Base-by-base conservation (phyloP, 2,113 vertebrate species). In the Grantiella picta region DNA sequence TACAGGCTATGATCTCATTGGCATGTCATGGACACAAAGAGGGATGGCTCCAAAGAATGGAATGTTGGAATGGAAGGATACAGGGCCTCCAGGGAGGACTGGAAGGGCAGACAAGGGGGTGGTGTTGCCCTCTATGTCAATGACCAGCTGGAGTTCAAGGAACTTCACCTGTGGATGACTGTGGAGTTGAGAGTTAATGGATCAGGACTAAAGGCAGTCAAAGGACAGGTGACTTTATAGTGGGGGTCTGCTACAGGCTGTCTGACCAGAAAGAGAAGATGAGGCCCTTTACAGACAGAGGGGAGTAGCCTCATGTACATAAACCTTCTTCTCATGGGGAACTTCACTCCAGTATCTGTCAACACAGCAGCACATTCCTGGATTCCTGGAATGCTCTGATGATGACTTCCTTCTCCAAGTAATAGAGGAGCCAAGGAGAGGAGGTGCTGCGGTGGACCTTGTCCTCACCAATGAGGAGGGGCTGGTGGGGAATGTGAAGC, bases 281-380 rank as follows among this genome's bases (percentile, higher is more conserved):
- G 22, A 56, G 21, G 35, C 22, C 17, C 21, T 24, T 56, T 42
- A 56, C 14, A 56, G 15, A 75, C 9, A 73, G 24, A 64, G 10
- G 25, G 33, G 9, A 36, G 29, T 15, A 35, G 35, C 27, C 31
- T 50, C 3, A 2, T 0, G 0, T 25, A 29, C 13, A 56, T 14
- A 72, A 57, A 18, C 35, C 8, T 54, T 64, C 35, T 3, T 50
- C 31, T 72, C 12, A 36, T 23, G 18, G 21, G 36, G 27, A 44
- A 65, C 15, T 57, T 42, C 27, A 33, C 27, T 17, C 76, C 25
- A 23, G 2, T 33, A 72, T 20, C 27, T 72, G 31, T 49, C 59
- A 65, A 57, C 18, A 88, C 5, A 80, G 65, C 3, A 63, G n/a
- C 13, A 61, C 20, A n/a, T 14, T 28, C 25, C 27, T 65, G 66